Evolutionary conservation across 1,140 invertebrate genomes (phyloP).

Genomic region (Drosophila subobscura): DNA sequence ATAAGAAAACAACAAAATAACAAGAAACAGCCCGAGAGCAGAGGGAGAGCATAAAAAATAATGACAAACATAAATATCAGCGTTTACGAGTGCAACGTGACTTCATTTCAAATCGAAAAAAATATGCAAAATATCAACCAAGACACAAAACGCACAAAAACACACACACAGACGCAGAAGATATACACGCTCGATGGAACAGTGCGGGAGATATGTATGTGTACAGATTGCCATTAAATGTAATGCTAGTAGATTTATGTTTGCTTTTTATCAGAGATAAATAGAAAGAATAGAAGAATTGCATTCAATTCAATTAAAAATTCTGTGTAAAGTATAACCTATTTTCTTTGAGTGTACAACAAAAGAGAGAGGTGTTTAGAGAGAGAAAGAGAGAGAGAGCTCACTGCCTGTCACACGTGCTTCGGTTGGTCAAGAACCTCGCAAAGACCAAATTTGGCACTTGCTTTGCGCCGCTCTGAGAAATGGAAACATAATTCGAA

Average conservation of each 20-base stretch:
- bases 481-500: slow-evolving; percentile 39
- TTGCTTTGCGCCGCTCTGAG: slow-evolving; percentile 30
- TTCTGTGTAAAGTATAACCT: too few relatives aligned
- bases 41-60: slow-evolving; percentile 72
- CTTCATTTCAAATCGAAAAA: slow-evolving; percentile 81
- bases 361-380: too few relatives aligned
- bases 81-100: slow-evolving; percentile 80
- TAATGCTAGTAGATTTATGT: too few relatives aligned
- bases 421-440: slow-evolving; percentile 67
- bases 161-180: not conserved
- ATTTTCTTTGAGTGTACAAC: too few relatives aligned
- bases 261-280: too few relatives aligned
- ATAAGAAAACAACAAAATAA: slow-evolving; percentile 50
- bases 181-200: slow-evolving; percentile 10
- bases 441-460: slow-evolving; percentile 71
- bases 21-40: slow-evolving; percentile 12
- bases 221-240: too few relatives aligned
- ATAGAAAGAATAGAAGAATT: too few relatives aligned
- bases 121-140: slow-evolving; percentile 75
- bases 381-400: too few relatives aligned
- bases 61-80: slow-evolving; percentile 81
- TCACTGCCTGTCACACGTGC: slow-evolving; percentile 48
- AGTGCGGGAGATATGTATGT: too few relatives aligned
- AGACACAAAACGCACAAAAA: slow-evolving; percentile 29
- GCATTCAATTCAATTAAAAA: too few relatives aligned